Evolutionary conservation across 2,797 vertebrate species (phyloP), one percentile per base, ranked within the genome.

Genomic region (Taenioides sp.): DNA sequence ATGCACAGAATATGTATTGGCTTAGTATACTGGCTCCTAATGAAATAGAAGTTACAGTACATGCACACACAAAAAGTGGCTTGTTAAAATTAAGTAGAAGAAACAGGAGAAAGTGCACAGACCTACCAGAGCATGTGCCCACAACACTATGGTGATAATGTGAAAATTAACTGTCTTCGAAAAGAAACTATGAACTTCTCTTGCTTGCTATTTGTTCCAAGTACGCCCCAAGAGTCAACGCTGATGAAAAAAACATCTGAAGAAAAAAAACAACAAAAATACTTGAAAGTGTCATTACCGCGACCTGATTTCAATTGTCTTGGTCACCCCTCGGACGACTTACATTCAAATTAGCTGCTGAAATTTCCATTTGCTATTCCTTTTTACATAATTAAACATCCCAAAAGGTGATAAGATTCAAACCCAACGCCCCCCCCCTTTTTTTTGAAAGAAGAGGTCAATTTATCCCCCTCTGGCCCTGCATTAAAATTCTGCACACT

Each of bases 401-500:
- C 54, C 72, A 64, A 84, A 78, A 79, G 78, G 70, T 74, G 74
- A 84, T 79, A 81, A 78, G 62, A 78, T 85, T 83, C 64, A 77
- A 80, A 84, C 68, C 50, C 11, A 18, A 37, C 74, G 71, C 72
- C 68, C 23, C 28, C 34, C 43, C 34, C 28, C 4, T 31, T 31
- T 28, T 68, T 86, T 86, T 78, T 70, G 64, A 79, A 69, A 75
- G 76, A 76, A 79, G 27, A 67, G 80, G 81, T 81, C 77, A 86
- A 82, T 83, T 79, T 68, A 78, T 83, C 59, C 74, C 79, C 79
- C 74, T 77, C 34, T 73, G 77, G 70, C 73, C 77, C 50, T 59
- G 74, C 73, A 83, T 87, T 84, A 80, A 77, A 86, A 87, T 83
- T 86, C 76, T 74, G 70, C 63, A 37, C 52, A 76, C 74, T 86